Evolutionary conservation across 2,888 invertebrate genomes (phyloP), one percentile per base, ranked within the genome.

Genomic region (Noctua pronuba): DNA sequence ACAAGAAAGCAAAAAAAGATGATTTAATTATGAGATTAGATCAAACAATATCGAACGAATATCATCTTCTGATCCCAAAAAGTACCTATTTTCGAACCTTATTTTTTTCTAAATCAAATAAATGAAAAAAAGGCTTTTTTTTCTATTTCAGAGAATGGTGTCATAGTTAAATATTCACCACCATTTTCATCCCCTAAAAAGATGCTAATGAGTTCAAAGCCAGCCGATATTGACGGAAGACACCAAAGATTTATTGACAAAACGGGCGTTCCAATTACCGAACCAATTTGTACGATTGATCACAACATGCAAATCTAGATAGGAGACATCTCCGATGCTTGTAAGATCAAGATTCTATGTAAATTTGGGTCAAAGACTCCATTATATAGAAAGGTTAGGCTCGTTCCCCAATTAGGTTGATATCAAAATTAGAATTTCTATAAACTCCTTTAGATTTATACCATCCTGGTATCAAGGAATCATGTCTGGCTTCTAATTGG

Each of bases 301-400:
- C 64, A 64, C 52, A 80, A 69, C 35, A 80, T 69, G 80, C 79
- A 78, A 80, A 80, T 83, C 60, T 66, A 60, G 28, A 38, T 78
- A 31, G 35, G 5, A 58, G 49, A 69, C 21, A 65, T 69, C 55
- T 68, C 31, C 4, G 16, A 41, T 49, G n/a, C n/a, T 78, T n/a
- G 49, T 46, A 38, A 68, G 44, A 67, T 65, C n/a, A 64, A 18
- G 65, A 41, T 65, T 77, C 41, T 52, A n/a, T 44, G 44, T n/a
- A 58, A 38, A 79, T 83, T 83, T 31, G 24, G 80, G 52, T 72
- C 62, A 58, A 41, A 55, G 41, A 21, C 49, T 58, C 64, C 28
- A 69, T 77, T 83, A 83, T 38, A n/a, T 24, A 1, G 38, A 46
- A 49, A 41, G 41, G 18, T 28, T 68, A 28, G 72, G 1, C 58